Evolutionary conservation across 1,140 invertebrate species (phyloP), one percentile per base, ranked within the genome.

Genomic region (Amyelois transitella): DNA sequence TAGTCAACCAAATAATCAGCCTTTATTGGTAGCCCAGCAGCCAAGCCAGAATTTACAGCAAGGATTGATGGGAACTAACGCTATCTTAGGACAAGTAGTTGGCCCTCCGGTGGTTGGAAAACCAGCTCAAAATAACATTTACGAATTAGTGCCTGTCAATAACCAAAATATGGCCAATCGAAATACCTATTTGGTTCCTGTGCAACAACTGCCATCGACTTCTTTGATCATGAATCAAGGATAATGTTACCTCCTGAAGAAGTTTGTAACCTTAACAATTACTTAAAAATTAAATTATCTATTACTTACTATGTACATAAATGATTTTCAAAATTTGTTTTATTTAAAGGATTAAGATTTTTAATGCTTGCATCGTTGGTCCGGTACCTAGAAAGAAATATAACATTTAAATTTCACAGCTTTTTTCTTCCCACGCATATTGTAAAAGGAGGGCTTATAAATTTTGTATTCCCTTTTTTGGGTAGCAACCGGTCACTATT

Each of bases 101-200:
- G 53, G 22, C 14, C 24, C 51, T 24, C 8, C 14, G 21, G 21
- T 43, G 19, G 44, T 20, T 20, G 14, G 18, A 53, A 38, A 45
- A 28, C 22, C 51, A 45, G 22, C 8, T 25, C 47, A 58, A 32
- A 52, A 55, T 24, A 48, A 10, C 56, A 43, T 61, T 52, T 24
- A 49, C 59, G 22, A 24, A 38, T 38, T 61, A 18, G 50, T 61
- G 7, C 59, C 59, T 12, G 1, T 61, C 6, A 47, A 56, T 53
- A 43, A 25, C 5, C 59, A 61, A 43, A 61, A 54, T 50, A 12
- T 51, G 18, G 47, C 6, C 17, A 43, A 57, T 52, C 14, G 21
- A 10, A 61, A 61, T 22, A 44, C 50, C 12, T 61, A 61, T 18
- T 49, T 61, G 18, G 53, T 61, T 8, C 59, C 59, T 3, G 24